These are phyloP conservation scores for Drosophila robusta DNA, from an alignment of 2,888 invertebrate species.

Conservation along the genomic window DNA sequence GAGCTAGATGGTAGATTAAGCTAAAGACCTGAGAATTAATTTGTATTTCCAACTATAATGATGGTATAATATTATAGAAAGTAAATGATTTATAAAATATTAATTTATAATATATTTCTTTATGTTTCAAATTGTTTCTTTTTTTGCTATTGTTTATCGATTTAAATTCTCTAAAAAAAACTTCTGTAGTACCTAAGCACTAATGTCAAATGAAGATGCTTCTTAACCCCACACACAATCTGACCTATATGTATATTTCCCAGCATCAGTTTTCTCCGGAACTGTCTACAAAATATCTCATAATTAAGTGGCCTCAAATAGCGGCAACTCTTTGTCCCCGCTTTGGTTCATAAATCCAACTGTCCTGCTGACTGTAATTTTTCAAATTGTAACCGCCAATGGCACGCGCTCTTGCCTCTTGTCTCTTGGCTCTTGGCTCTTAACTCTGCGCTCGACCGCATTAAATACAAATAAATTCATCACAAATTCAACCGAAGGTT, in stretches of 20 bases:
- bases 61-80: too few relatives aligned
- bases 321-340: constrained; percentile 51
- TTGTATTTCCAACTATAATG: too few relatives aligned
- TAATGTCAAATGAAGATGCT: neutral
- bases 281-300: constrained; percentile 54
- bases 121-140: too few relatives aligned
- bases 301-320: constrained; percentile 58
- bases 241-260: constrained; percentile 7
- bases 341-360: constrained; percentile 28
- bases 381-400: constrained; percentile 52
- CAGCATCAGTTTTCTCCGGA: constrained; percentile 35
- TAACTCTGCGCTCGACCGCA: constrained; percentile 47
- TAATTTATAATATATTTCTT: too few relatives aligned
- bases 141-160: too few relatives aligned
- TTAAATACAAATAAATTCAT: constrained; percentile 78
- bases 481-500: constrained; percentile 63
- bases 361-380: constrained; percentile 34
- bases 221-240: too few relatives aligned
- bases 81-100: too few relatives aligned
- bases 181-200: too few relatives aligned
- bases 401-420: constrained; percentile 64
- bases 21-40: too few relatives aligned
- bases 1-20: too few relatives aligned
- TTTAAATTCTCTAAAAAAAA: too few relatives aligned
- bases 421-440: constrained; percentile 6